These are phyloP conservation scores for Fragum sueziense DNA, from an alignment of 2,888 invertebrate genomes.

Conservation along the genomic window DNA sequence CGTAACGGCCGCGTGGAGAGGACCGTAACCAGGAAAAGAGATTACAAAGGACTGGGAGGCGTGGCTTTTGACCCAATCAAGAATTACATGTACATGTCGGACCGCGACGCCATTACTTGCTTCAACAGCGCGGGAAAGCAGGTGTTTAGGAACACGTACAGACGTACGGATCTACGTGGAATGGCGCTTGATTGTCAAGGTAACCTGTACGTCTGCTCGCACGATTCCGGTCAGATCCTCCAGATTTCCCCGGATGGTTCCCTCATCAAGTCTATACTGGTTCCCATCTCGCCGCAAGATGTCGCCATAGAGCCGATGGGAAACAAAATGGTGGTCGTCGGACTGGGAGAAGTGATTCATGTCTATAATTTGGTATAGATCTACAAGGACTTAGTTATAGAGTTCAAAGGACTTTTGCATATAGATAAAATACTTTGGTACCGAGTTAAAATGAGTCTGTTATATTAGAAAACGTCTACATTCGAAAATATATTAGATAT, in stretches of 20 bases:
- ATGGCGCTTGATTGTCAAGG: conserved; percentile 60
- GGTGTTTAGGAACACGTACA: conserved; percentile 58
- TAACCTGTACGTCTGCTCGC: conserved; percentile 60
- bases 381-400: too few relatives aligned
- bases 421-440: too few relatives aligned
- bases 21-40: conserved; percentile 55
- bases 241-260: conserved; percentile 56
- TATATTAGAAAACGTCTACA: too few relatives aligned
- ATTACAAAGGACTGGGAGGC: conserved; percentile 60
- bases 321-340: conserved; percentile 59
- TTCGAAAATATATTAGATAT: too few relatives aligned
- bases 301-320: conserved; percentile 62
- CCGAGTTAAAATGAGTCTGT: too few relatives aligned
- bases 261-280: conserved; percentile 58
- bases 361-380: conserved; percentile 49
- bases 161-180: conserved; percentile 55
- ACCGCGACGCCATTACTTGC: conserved; percentile 53
- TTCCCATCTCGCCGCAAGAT: conserved; percentile 61
- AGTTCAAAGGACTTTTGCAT: too few relatives aligned
- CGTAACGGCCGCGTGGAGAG: conserved; percentile 56
- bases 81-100: conserved; percentile 59
- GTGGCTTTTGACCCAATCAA: conserved; percentile 59
- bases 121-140: conserved; percentile 56
- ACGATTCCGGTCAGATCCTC: conserved; percentile 57
- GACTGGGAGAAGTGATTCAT: conserved; percentile 54